Percentiles rank a stretch among this genome's conserved stretches.
Conservation (phyloP, 2,888 invertebrate species). For the Orchesellides sinensis region DNA sequence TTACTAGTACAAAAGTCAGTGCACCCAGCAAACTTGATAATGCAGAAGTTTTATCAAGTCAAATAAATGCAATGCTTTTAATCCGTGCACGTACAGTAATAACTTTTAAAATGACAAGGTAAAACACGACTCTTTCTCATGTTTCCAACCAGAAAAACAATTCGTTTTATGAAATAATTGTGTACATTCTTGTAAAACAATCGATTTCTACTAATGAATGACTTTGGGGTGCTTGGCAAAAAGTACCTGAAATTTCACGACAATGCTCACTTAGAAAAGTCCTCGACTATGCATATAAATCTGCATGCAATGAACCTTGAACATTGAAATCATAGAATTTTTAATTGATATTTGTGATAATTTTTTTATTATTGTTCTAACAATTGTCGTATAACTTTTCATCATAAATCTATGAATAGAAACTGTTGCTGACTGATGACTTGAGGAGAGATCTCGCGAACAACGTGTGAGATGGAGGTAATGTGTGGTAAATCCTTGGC, state of each 20-base stretch:
- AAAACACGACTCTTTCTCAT: not conserved
- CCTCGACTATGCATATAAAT: not conserved
- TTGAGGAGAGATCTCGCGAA: not conserved
- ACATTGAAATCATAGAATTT: conserved; percentile 20
- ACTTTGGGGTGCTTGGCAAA: no score
- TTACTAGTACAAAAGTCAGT: no score
- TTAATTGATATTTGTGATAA: conserved; percentile 20
- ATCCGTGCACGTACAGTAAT: not conserved
- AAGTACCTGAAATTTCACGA: conserved; percentile 23
- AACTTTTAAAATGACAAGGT: conserved; percentile 26
- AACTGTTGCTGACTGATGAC: not conserved
- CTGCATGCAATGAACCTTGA: conserved; percentile 39
- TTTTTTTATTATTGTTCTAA: not conserved
- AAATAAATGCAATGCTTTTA: not conserved
- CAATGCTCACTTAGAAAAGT: not conserved
- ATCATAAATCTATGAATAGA: conserved; percentile 2
- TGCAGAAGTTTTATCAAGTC: no score
- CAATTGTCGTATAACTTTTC: conserved; percentile 36
- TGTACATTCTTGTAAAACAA: conserved; percentile 2
- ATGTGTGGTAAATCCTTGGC: no score
- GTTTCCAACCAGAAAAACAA: conserved; percentile 1
- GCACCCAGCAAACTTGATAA: conserved; percentile 18
- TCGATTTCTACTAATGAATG: conserved; percentile 44
- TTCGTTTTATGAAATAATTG: not conserved
- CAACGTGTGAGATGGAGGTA: not conserved